Evolutionary conservation across 2,113 vertebrate genomes (phyloP).

Genomic region (Salminus brasiliensis): DNA sequence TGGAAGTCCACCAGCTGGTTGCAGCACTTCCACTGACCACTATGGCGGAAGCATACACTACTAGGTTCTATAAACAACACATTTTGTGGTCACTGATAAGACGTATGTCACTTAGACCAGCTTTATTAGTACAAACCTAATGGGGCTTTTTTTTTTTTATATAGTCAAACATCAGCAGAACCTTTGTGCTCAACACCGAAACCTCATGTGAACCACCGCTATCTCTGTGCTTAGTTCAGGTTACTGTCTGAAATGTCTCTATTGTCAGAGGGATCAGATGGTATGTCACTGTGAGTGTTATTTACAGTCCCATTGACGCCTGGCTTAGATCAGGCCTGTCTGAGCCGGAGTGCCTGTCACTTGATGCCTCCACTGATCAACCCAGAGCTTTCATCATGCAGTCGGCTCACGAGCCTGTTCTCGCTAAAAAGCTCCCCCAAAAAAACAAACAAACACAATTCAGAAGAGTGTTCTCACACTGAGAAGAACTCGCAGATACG

Average conservation of each 20-base stretch:
- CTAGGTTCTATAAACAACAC: too few relatives aligned
- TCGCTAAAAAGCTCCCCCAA: neutral
- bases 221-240: neutral
- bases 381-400: constrained; percentile 41
- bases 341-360: constrained; percentile 36
- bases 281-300: constrained; percentile 21
- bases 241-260: constrained; percentile 14
- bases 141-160: constrained; percentile 38
- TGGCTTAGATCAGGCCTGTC: constrained; percentile 32
- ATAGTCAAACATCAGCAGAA: neutral
- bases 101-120: too few relatives aligned
- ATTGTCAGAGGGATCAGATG: constrained; percentile 44
- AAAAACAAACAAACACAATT: neutral
- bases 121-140: too few relatives aligned
- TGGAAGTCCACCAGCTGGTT: constrained; percentile 56
- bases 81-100: too few relatives aligned
- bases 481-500: neutral
- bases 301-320: constrained; percentile 38
- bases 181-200: neutral
- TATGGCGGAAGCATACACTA: too few relatives aligned
- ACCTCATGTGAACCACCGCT: neutral
- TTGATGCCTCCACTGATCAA: constrained; percentile 30
- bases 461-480: too few relatives aligned
- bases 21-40: constrained; percentile 50
- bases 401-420: constrained; percentile 27